Evolutionary conservation across 2,888 invertebrate species (phyloP).

Genomic region (Drosophila macrospina): DNA sequence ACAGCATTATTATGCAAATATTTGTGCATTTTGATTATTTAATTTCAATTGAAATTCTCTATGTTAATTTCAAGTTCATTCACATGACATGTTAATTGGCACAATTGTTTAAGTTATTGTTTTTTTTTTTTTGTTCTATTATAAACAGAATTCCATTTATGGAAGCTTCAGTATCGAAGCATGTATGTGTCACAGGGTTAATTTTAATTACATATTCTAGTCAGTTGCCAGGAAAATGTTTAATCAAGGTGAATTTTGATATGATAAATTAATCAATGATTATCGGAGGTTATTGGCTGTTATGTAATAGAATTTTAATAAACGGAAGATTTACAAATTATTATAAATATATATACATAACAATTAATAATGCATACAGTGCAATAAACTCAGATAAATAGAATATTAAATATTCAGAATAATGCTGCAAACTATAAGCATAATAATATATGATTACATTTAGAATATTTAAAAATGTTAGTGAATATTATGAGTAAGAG

Average conservation of each 20-base stretch:
- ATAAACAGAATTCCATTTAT: slow-evolving; percentile 25
- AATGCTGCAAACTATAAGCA: too few relatives aligned
- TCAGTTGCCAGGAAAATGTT: slow-evolving; percentile 41
- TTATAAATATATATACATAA: neutral
- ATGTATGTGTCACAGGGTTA: slow-evolving; percentile 25
- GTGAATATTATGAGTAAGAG: too few relatives aligned
- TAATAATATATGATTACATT: too few relatives aligned
- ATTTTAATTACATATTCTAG: slow-evolving; percentile 55
- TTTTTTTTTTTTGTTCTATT: slow-evolving; percentile 17
- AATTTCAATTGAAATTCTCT: slow-evolving; percentile 40
- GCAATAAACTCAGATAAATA: slow-evolving; percentile 15
- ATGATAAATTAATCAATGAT: slow-evolving; percentile 13
- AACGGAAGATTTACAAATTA: slow-evolving; percentile 16
- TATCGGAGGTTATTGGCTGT: slow-evolving; percentile 9
- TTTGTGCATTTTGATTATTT: slow-evolving; percentile 19
- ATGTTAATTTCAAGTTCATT: slow-evolving; percentile 64
- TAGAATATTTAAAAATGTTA: too few relatives aligned
- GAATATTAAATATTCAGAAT: neutral
- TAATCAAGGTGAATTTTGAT: slow-evolving; percentile 41
- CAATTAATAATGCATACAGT: neutral
- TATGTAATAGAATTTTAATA: neutral
- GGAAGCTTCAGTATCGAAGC: slow-evolving; percentile 13
- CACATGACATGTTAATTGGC: slow-evolving; percentile 58
- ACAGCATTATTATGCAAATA: slow-evolving; percentile 44
- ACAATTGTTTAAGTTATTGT: slow-evolving; percentile 35